phyloP scores from a whole-genome alignment of 2,888 invertebrate genomes.

The Eupithecia pulchellata region DNA sequence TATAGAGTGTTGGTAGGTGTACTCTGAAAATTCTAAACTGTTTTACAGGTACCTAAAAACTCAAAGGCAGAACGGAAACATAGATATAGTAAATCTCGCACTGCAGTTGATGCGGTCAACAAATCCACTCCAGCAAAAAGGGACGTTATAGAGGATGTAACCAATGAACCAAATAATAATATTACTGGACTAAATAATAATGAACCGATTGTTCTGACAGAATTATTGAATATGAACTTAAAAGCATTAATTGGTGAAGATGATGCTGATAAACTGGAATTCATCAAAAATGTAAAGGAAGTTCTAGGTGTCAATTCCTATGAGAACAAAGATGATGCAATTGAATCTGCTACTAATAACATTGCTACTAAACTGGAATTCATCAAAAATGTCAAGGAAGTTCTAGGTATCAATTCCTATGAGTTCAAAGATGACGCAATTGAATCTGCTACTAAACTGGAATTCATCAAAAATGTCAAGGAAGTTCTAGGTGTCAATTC shows the following conservation, averaged over 20 bases:
- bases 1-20: no score
- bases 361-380: no score
- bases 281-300: not conserved
- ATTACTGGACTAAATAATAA: not conserved
- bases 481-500: conserved; percentile 1
- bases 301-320: conserved; percentile 3
- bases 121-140: not conserved
- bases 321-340: not conserved
- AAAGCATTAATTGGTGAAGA: conserved; percentile 5
- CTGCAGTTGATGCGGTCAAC: not conserved
- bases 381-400: no score
- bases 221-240: not conserved
- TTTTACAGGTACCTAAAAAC: not conserved
- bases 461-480: conserved; percentile 4
- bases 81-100: not conserved
- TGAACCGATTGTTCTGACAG: not conserved
- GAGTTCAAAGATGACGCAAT: no score
- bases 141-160: not conserved
- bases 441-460: not conserved
- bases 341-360: no score
- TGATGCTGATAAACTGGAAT: not conserved
- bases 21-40: not conserved
- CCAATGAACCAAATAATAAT: not conserved
- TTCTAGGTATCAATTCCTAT: no score
- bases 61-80: not conserved